Evolutionary conservation across 2,113 vertebrate species (phyloP).

Genomic region (Eclectus roratus): DNA sequence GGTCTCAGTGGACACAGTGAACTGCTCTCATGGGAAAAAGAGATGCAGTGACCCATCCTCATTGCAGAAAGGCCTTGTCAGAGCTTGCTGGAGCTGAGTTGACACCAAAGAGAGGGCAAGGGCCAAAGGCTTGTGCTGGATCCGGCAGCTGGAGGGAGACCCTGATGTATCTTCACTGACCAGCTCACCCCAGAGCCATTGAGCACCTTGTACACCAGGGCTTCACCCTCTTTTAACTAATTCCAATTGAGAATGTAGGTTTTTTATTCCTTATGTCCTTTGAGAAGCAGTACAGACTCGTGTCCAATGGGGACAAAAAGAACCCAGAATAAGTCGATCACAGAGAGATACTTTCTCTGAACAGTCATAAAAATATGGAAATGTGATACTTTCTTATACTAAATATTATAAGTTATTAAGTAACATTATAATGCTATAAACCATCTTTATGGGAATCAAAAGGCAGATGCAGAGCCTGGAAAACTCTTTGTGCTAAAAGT

Average conservation of each 20-base stretch:
- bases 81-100: not conserved
- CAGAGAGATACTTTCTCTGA: not conserved
- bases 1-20: not conserved
- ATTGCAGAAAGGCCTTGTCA: not conserved
- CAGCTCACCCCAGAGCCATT: not conserved
- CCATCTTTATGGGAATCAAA: not conserved
- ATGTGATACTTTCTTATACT: not conserved
- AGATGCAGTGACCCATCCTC: constrained; percentile 26
- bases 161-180: fast-evolving
- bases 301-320: fast-evolving
- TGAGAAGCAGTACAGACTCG: not conserved
- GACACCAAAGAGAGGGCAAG: not conserved
- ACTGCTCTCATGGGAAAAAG: not conserved
- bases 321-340: not conserved
- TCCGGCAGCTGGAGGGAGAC: not conserved
- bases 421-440: not conserved
- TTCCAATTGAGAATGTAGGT: not conserved
- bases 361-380: not conserved
- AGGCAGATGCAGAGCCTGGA: not conserved
- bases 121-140: not conserved
- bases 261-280: not conserved
- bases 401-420: not conserved
- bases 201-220: not conserved
- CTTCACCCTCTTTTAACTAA: not conserved
- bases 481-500: not conserved